These are phyloP conservation scores for Brachyptera putata DNA, from an alignment of 2,888 invertebrate species.

Conservation along the genomic window DNA sequence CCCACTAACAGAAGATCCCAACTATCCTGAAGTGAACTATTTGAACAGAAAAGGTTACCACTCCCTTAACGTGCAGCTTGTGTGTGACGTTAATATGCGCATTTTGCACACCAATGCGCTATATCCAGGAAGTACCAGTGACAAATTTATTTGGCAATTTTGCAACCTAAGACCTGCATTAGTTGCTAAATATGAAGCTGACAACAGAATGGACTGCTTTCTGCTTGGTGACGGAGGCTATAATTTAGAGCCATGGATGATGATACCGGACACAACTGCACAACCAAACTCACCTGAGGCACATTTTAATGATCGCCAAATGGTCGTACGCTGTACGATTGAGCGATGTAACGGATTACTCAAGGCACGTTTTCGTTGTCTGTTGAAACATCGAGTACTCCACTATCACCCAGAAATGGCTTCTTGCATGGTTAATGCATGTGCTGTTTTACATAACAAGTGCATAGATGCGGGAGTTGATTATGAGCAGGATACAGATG, in stretches of 20 bases:
- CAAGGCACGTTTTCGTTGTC: background rate
- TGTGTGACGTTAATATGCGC: conserved; percentile 1
- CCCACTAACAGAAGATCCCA: background rate
- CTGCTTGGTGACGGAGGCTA: background rate
- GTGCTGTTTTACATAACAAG: background rate
- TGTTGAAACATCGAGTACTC: background rate
- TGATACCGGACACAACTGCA: background rate
- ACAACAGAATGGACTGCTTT: background rate
- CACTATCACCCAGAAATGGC: conserved; percentile 8
- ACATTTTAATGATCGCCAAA: background rate
- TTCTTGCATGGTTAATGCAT: background rate
- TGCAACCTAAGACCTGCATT: background rate
- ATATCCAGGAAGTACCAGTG: conserved; percentile 1
- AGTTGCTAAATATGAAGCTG: background rate
- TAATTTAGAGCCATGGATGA: background rate
- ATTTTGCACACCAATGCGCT: background rate
- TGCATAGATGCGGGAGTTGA: background rate
- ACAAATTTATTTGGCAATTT: background rate
- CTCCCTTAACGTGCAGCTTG: conserved; percentile 5
- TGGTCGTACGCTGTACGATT: background rate
- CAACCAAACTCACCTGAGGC: background rate
- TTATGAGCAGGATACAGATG: background rate
- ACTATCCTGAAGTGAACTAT: background rate
- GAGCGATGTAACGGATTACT: conserved; percentile 6
- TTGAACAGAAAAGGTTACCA: conserved; percentile 9